A percentile compares a stretch with the other conserved stretches of the same genome.
These are phyloP conservation scores for Caenorhabditis macrosperma DNA, from an alignment of 2,888 invertebrate species.

Conservation along the genomic window DNA sequence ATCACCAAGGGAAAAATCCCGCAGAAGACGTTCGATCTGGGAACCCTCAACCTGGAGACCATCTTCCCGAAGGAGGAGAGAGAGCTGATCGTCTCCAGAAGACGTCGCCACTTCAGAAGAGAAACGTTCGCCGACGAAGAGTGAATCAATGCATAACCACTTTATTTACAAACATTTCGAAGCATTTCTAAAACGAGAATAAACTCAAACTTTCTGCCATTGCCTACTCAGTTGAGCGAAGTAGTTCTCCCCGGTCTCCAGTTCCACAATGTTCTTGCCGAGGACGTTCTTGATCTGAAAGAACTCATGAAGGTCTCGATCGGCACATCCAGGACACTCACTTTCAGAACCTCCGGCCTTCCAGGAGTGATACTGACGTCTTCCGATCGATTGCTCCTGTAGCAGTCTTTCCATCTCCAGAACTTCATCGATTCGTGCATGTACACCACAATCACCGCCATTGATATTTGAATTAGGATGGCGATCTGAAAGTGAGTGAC, in stretches of 20 bases:
- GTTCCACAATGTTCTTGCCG: constrained; percentile 48
- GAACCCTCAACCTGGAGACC: constrained; percentile 71
- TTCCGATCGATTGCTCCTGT: constrained; percentile 35
- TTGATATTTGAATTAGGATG: constrained; percentile 51
- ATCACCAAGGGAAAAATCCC: constrained; percentile 66
- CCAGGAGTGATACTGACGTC: constrained; percentile 19
- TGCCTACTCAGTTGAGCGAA: constrained; percentile 42
- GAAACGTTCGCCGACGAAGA: background rate
- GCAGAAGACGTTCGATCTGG: constrained; percentile 68
- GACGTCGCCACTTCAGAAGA: constrained; percentile 42
- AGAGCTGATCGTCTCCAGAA: constrained; percentile 64
- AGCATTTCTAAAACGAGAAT: no score
- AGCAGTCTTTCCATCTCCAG: constrained; percentile 33
- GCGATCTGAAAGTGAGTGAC: constrained; percentile 38
- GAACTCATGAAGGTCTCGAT: background rate
- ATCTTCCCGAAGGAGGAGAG: constrained; percentile 68
- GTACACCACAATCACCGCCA: constrained; percentile 51
- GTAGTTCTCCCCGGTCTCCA: constrained; percentile 36
- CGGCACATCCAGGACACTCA: background rate
- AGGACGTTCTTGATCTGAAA: constrained; percentile 52
- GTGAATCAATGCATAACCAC: constrained; percentile 12
- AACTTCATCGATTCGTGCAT: constrained; percentile 55
- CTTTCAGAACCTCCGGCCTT: constrained; percentile 33
- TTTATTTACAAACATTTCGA: constrained; percentile 29
- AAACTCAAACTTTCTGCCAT: constrained; percentile 43